phyloP scores from a whole-genome alignment of 2,888 invertebrate species.

The Chalcosyrphus nemorum region DNA sequence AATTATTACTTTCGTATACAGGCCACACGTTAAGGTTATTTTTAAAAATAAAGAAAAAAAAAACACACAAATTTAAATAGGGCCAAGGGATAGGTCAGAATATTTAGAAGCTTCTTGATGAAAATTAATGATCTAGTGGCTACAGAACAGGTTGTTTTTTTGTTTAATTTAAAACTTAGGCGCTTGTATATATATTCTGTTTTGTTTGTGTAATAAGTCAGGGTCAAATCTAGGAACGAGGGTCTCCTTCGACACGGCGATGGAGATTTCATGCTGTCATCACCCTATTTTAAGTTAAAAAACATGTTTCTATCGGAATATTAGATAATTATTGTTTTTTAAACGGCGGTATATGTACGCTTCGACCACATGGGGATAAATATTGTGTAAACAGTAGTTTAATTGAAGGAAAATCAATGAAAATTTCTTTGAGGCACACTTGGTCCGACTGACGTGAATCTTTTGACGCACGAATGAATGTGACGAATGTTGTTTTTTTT shows the following conservation, averaged over 20 bases:
- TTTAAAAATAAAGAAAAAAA: slow-evolving; percentile 2
- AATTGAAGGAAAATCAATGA: not conserved
- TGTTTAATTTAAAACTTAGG: not conserved
- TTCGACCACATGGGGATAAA: not conserved
- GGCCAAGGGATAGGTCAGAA: slow-evolving; percentile 72
- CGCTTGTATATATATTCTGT: not conserved
- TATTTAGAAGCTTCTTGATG: slow-evolving; percentile 5
- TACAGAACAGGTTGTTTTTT: slow-evolving; percentile 63
- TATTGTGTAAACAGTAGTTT: slow-evolving; percentile 1
- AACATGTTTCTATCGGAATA: slow-evolving; percentile 21
- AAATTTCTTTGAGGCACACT: slow-evolving; percentile 5
- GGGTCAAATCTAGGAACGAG: slow-evolving; percentile 15
- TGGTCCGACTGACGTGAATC: not conserved
- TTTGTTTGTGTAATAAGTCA: slow-evolving; percentile 11
- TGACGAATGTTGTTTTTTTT: not conserved
- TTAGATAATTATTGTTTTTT: slow-evolving; percentile 43
- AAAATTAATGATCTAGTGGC: slow-evolving; percentile 39
- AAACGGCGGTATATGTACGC: slow-evolving; percentile 3
- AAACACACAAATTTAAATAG: slow-evolving; percentile 41
- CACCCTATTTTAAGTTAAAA: slow-evolving; percentile 54
- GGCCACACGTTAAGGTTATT: slow-evolving; percentile 51
- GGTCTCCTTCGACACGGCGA: slow-evolving; percentile 27
- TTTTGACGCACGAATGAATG: not conserved
- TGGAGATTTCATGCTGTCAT: slow-evolving; percentile 53
- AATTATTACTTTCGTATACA: slow-evolving; percentile 27